Conservation (phyloP, 2,113 vertebrate species). For the Hydrolagus affinis region DNA sequence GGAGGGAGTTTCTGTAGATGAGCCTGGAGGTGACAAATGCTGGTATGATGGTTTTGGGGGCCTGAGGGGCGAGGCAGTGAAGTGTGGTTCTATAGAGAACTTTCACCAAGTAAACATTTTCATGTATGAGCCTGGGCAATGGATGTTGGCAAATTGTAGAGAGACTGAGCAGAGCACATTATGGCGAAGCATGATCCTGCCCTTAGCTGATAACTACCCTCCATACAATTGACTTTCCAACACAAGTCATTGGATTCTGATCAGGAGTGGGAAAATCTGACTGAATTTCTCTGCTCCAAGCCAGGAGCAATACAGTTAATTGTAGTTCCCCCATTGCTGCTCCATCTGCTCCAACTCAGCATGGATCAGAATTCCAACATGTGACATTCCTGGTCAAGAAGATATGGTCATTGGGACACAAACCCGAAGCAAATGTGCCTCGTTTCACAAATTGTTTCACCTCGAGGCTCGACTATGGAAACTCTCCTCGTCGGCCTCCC, state of each 20-base stretch:
- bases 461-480: too few relatives aligned
- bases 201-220: neutral
- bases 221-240: neutral
- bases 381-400: neutral
- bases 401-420: neutral
- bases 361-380: neutral
- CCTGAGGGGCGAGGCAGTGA: too few relatives aligned
- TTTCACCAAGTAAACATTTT: too few relatives aligned
- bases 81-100: too few relatives aligned
- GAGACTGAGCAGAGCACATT: neutral
- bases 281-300: neutral
- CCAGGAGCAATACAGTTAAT: neutral
- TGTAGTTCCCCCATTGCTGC: neutral
- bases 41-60: too few relatives aligned
- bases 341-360: neutral
- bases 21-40: too few relatives aligned
- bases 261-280: too few relatives aligned
- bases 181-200: neutral
- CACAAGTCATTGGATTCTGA: neutral
- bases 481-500: too few relatives aligned
- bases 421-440: too few relatives aligned
- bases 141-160: neutral
- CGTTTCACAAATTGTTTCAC: too few relatives aligned
- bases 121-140: too few relatives aligned
- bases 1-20: too few relatives aligned